Evolutionary conservation across 2,797 vertebrate genomes (phyloP).

Genomic region (Pseudochromis fuscus): DNA sequence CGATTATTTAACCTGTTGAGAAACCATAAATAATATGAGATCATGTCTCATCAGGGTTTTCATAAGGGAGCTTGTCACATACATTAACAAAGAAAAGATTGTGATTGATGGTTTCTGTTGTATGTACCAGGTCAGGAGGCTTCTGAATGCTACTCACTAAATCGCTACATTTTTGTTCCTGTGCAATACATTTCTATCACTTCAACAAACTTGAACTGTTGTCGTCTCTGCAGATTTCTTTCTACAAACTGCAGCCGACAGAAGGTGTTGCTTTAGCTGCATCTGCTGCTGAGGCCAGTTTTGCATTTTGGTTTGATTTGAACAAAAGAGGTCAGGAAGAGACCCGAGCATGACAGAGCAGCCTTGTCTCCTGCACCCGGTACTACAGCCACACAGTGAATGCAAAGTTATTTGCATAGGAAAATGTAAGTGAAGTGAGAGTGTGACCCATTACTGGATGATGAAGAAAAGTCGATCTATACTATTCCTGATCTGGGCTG

Average conservation of each 20-base stretch:
- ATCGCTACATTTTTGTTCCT: no score
- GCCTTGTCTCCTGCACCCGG: conserved; percentile 63
- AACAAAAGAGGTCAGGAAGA: conserved; percentile 65
- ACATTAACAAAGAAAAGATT: no score
- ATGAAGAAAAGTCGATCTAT: neutral
- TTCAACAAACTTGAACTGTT: no score
- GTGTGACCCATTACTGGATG: neutral
- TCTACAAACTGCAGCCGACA: neutral
- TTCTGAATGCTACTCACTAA: no score
- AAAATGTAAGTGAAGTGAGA: conserved; percentile 69
- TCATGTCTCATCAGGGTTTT: neutral
- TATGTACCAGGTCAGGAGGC: no score
- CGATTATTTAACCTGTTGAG: neutral
- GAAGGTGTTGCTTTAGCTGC: conserved; percentile 10
- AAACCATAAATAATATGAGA: conserved; percentile 3
- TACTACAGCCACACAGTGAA: conserved; percentile 54
- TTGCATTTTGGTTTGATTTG: conserved; percentile 79
- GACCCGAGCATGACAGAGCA: conserved; percentile 53
- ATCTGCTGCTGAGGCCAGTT: conserved; percentile 49
- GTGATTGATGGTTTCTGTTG: no score
- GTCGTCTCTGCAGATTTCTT: neutral
- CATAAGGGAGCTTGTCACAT: neutral
- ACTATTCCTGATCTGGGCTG: neutral
- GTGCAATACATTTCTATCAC: no score
- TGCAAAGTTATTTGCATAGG: conserved; percentile 87